These are phyloP conservation scores for Microdon myrmicae DNA, from an alignment of 2,888 invertebrate species.

Conservation along the genomic window DNA sequence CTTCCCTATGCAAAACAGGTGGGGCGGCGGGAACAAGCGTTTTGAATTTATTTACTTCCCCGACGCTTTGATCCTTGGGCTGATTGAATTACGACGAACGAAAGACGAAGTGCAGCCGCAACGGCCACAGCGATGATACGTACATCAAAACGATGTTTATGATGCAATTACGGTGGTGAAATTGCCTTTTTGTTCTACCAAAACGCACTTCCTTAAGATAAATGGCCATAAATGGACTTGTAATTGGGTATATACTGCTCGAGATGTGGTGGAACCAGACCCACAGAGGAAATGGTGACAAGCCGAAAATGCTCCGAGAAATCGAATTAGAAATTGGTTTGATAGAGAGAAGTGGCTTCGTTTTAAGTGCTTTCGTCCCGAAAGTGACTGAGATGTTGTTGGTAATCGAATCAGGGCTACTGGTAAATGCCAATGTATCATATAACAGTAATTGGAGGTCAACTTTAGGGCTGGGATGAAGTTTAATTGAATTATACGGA, in stretches of 20 bases:
- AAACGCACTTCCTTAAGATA: conserved; percentile 36
- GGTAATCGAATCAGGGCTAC: conserved; percentile 34
- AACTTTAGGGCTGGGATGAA: conserved; percentile 13
- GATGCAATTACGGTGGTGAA: conserved; percentile 49
- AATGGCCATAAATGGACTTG: conserved; percentile 49
- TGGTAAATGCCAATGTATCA: conserved; percentile 32
- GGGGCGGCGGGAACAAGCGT: conserved; percentile 14
- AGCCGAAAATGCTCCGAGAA: background rate
- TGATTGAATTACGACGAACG: conserved; percentile 48
- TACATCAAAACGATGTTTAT: conserved; percentile 49
- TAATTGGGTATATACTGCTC: conserved; percentile 33
- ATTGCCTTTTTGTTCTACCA: too few relatives aligned
- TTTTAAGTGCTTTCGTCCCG: conserved; percentile 39
- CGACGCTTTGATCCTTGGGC: conserved; percentile 48
- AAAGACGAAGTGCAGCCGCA: conserved; percentile 10
- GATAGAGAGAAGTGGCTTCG: conserved; percentile 17
- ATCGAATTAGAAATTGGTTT: conserved; percentile 31
- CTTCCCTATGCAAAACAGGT: conserved; percentile 45
- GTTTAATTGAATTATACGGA: background rate
- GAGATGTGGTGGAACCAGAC: conserved; percentile 8
- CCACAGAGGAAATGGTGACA: background rate
- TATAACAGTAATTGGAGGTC: conserved; percentile 24
- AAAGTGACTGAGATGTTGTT: conserved; percentile 31
- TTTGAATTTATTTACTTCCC: conserved; percentile 28
- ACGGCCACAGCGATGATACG: conserved; percentile 30